Evolutionary conservation across 2,113 vertebrate species (phyloP), one percentile per base, ranked within the genome.

Genomic region (Gambusia holbrooki): DNA sequence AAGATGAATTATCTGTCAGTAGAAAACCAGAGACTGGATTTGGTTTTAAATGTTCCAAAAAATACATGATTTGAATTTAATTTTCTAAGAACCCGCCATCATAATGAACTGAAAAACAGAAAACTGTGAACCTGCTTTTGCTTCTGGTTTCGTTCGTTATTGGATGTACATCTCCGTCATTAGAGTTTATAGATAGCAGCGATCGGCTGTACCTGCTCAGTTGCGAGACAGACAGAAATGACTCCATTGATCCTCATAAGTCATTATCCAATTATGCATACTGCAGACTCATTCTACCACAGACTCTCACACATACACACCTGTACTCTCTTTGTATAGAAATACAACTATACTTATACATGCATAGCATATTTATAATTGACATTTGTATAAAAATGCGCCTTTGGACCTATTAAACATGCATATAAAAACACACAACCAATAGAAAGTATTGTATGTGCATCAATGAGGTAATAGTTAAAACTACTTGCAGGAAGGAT

Each of bases 181-280:
- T 25, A 14, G 32, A 83, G n/a, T 77, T 45, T 58, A 75, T 28
- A 30, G 17, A 42, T 6, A 48, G 58, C 48, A 64, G 42, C 28
- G 13, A 30, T 42, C 30, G 37, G 54, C 58, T 54, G 27, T 67
- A 81, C 63, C 69, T 79, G 74, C 28, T 60, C 87, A 80, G 54
- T 77, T 69, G 66, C 76, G 42, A 74, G 74, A 85, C 74, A 75
- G 81, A 84, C 82, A 86, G 69, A 82, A 85, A 79, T 69, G 28
- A 69, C 58, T 79, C 37, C 76, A 86, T 79, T 92, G 89, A 90
- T 89, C 85, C 85, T 74, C 62, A 88, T 76, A 67, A 61, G 29
- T 73, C 87, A 87, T 90, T 83, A 93, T 90, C 87, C 68, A 85
- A 78, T 89, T 90, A 90, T 69, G 73, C 40, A 88, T 80, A 87